Evolutionary conservation across 2,113 vertebrate genomes (phyloP).

Genomic region (Nerophis ophidion): DNA sequence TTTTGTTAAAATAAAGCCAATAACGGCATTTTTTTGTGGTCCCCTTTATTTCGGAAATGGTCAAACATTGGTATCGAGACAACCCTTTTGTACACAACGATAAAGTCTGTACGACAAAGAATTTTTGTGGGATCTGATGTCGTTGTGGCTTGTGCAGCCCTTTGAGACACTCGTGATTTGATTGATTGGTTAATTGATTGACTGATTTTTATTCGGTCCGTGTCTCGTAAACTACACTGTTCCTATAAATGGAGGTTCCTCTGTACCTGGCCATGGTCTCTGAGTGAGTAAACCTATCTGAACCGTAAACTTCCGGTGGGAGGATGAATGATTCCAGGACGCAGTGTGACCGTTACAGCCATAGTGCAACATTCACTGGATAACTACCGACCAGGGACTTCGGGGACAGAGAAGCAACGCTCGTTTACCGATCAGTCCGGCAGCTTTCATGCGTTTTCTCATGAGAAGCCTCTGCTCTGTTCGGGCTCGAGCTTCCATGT

Average conservation of each 20-base stretch:
- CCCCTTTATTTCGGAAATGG: no score
- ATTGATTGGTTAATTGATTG: no score
- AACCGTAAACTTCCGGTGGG: background rate
- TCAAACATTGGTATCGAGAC: no score
- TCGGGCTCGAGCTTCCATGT: constrained; percentile 26
- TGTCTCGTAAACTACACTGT: background rate
- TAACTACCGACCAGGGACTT: background rate
- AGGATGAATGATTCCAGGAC: background rate
- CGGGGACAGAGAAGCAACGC: constrained; percentile 4
- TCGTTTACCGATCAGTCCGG: constrained; percentile 8
- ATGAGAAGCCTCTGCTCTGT: constrained; percentile 16
- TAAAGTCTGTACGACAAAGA: no score
- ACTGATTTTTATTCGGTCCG: no score
- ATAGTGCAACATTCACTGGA: background rate
- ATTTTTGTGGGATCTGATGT: no score
- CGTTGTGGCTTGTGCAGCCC: no score
- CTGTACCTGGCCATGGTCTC: background rate
- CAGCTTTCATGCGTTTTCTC: constrained; percentile 22
- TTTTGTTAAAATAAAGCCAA: no score
- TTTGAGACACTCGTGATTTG: no score
- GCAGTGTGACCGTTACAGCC: background rate
- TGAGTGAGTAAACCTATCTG: background rate
- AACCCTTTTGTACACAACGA: no score
- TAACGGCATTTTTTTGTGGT: no score
- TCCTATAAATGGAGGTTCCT: background rate